Evolutionary conservation across 1,140 invertebrate species (phyloP), one percentile per base, ranked within the genome.

Genomic region (Drosophila asahinai): DNA sequence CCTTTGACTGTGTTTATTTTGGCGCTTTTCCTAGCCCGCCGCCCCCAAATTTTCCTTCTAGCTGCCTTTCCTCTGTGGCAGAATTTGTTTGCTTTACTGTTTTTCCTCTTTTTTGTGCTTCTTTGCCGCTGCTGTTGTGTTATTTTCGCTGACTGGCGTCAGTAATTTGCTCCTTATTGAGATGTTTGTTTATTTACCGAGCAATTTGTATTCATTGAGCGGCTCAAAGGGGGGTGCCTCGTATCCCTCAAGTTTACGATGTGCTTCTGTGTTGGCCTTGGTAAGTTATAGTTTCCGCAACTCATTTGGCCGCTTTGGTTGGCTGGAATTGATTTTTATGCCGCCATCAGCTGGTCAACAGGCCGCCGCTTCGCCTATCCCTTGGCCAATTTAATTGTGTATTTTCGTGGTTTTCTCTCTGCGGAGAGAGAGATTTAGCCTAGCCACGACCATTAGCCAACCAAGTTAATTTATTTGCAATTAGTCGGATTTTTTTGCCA

Each of bases 91-190:
- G 68, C 71, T 36, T 48, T 52, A 48, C 70, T 73, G 54, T 49
- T 51, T 67, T 52, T 49, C 40, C 27, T 49, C 12, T 57, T 47
- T 27, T 58, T 19, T 60, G 52, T 38, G 52, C 11, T 47, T 30
- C 30, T 72, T 45, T 70, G 47, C 14, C 17, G 62, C 67, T 71
- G 22, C 40, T 38, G 64, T 57, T 70, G 64, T 73, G 67, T 70
- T 78, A 66, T 87, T 89, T 89, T 81, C 81, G 81, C 74, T 90
- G 72, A 80, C 60, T 90, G 86, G 86, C 82, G 86, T 90, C 79
- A 82, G 86, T 90, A 90, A 90, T 90, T 90, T 90, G 86, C 86
- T 90, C 86, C 86, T 90, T 90, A 90, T 90, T 90, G 86, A 90
- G 86, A 90, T 90, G 86, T 90, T 74, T 90, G 86, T 90, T 90